Evolutionary conservation across 2,113 vertebrate genomes (phyloP).

Genomic region (western clawed frog (Xenopus tropicalis)): UCB_Xtro_10.0 CM004449.2:11017501-11018000

Average conservation of each 20-base stretch:
- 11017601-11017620: too few relatives aligned
- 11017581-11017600: too few relatives aligned
- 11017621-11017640: too few relatives aligned
- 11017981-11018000: constrained; percentile 39
- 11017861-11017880: constrained; percentile 47
- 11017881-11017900: constrained; percentile 55
- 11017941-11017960: constrained; percentile 48
- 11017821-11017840: constrained; percentile 28
- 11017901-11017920: neutral
- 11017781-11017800: constrained; percentile 25
- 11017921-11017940: neutral
- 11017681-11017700: constrained; percentile 13
- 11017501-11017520: too few relatives aligned
- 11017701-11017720: constrained; percentile 54
- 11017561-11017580: too few relatives aligned
- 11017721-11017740: constrained; percentile 57
- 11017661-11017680: neutral
- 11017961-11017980: constrained; percentile 44
- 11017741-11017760: constrained; percentile 48
- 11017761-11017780: constrained; percentile 20
- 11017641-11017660: too few relatives aligned
- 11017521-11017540: too few relatives aligned
- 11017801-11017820: constrained; percentile 12
- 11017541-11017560: too few relatives aligned
- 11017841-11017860: constrained; percentile 42